phyloP scores from a whole-genome alignment of 2,888 invertebrate genomes.

The Yponomeuta cagnagella region DNA sequence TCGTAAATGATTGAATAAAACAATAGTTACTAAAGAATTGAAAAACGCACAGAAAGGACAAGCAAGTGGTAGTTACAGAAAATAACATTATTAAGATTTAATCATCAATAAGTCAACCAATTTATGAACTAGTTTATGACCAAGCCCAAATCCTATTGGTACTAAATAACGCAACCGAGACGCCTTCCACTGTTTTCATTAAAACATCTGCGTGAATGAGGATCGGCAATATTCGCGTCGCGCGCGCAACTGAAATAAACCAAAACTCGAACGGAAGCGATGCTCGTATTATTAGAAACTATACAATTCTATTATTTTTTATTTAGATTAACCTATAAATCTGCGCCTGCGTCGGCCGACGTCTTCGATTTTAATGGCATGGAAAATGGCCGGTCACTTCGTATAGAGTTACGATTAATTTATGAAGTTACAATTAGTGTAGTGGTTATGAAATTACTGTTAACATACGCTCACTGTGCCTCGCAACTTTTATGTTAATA shows the following conservation, averaged over 20 bases:
- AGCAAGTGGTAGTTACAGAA: no score
- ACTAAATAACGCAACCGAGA: not conserved
- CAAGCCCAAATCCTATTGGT: not conserved
- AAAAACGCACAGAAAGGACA: no score
- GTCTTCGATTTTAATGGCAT: conserved; percentile 45
- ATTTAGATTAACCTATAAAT: conserved; percentile 72
- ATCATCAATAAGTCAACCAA: not conserved
- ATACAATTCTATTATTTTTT: conserved; percentile 75
- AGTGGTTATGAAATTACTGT: not conserved
- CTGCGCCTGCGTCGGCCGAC: conserved; percentile 41
- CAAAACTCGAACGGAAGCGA: conserved; percentile 70
- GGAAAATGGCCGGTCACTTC: conserved; percentile 25
- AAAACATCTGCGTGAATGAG: conserved; percentile 42
- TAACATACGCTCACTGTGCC: not conserved
- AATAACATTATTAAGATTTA: not conserved
- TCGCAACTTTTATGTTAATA: no score
- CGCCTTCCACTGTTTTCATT: conserved; percentile 20
- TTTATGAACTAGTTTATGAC: not conserved
- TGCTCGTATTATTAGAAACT: conserved; percentile 68
- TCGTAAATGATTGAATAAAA: no score
- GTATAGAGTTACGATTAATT: not conserved
- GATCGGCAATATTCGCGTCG: conserved; percentile 69
- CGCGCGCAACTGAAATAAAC: conserved; percentile 64
- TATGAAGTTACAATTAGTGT: not conserved
- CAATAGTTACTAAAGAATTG: no score